phyloP scores from a whole-genome alignment of 2,888 invertebrate genomes.

The Machimus atricapillus region DNA sequence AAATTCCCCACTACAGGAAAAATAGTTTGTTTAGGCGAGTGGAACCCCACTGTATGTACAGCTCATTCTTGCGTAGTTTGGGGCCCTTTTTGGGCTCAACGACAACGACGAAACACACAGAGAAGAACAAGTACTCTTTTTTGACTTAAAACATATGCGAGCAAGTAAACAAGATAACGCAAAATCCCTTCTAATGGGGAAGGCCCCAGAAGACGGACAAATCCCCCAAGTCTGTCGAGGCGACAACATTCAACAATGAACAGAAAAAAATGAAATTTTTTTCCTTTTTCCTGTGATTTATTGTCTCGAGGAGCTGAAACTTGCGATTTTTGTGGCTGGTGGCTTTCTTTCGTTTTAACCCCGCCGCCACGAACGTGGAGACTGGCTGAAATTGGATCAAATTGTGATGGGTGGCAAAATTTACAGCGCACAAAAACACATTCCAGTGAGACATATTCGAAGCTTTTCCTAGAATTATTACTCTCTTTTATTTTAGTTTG shows the following conservation, averaged over 20 bases:
- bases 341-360: not conserved
- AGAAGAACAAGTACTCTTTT: not conserved
- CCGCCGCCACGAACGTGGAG: not conserved
- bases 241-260: conserved; percentile 39
- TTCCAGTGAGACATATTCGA: not conserved
- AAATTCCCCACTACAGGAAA: not conserved
- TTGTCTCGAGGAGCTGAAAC: not conserved
- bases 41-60: not conserved
- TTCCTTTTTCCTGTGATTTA: not conserved
- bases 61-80: not conserved
- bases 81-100: not conserved
- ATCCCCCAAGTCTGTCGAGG: conserved; percentile 4
- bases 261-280: not conserved
- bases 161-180: conserved; percentile 30
- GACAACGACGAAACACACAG: not conserved
- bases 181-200: conserved; percentile 11
- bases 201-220: not conserved
- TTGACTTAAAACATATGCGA: conserved; percentile 32
- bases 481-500: not conserved
- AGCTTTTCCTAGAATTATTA: not conserved
- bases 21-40: conserved; percentile 8
- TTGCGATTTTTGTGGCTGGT: not conserved
- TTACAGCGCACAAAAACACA: not conserved
- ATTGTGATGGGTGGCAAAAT: not conserved
- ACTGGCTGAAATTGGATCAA: not conserved